phyloP scores from a whole-genome alignment of 2,888 invertebrate species.

The Folsomia candida region DNA sequence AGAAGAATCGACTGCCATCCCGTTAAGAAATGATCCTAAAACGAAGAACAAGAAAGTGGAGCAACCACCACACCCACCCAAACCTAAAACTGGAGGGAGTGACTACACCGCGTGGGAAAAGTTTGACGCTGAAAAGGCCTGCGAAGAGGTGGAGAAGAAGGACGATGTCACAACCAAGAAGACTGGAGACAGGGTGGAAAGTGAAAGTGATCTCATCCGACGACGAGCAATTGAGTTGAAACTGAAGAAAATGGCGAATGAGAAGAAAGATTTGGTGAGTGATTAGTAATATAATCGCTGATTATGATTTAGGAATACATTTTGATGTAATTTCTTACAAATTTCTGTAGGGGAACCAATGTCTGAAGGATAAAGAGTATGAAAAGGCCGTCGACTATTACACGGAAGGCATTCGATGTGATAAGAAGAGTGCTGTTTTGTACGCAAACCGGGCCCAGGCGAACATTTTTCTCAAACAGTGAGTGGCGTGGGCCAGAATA shows the following conservation, averaged over 20 bases:
- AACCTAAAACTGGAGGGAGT: slow-evolving; percentile 54
- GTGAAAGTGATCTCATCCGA: slow-evolving; percentile 31
- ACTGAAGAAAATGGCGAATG: slow-evolving; percentile 30
- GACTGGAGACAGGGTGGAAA: background rate
- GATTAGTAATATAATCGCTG: background rate
- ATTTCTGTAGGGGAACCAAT: slow-evolving; percentile 68
- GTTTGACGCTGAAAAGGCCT: slow-evolving; percentile 63
- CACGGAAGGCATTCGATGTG: slow-evolving; percentile 78
- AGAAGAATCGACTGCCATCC: slow-evolving; percentile 12
- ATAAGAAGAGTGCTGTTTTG: slow-evolving; percentile 73
- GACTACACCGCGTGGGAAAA: slow-evolving; percentile 76
- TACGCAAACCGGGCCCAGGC: slow-evolving; percentile 87
- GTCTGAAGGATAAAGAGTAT: slow-evolving; percentile 73
- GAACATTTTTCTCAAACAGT: slow-evolving; percentile 76
- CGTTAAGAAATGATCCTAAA: slow-evolving; percentile 23
- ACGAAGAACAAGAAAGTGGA: slow-evolving; percentile 44
- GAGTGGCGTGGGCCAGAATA: slow-evolving; percentile 52
- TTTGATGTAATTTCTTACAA: background rate
- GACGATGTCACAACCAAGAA: slow-evolving; percentile 18
- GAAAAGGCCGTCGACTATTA: slow-evolving; percentile 82
- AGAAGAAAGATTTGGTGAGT: slow-evolving; percentile 40
- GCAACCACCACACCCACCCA: slow-evolving; percentile 52
- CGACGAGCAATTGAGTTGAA: slow-evolving; percentile 32
- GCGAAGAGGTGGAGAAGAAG: slow-evolving; percentile 33
- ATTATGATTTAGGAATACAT: background rate